phyloP scores from a whole-genome alignment of 2,113 vertebrate species.

The Pelecanus crispus region DNA sequence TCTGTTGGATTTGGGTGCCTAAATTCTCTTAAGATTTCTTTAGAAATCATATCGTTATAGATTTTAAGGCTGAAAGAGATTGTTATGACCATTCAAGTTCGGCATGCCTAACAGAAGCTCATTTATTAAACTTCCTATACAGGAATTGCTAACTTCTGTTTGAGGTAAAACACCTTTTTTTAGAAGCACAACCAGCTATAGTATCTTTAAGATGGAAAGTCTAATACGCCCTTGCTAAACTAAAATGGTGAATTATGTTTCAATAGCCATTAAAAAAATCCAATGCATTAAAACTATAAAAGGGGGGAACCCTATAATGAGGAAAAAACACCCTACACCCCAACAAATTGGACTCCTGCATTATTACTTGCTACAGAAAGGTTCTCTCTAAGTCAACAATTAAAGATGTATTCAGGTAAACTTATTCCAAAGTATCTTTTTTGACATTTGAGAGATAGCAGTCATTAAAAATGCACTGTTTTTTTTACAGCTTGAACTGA shows the following conservation, averaged over 20 bases:
- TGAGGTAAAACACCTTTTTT: background rate
- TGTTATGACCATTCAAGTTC: background rate
- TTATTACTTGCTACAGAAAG: background rate
- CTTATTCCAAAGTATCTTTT: background rate
- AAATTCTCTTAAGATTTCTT: background rate
- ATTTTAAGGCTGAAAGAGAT: background rate
- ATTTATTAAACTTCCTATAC: background rate
- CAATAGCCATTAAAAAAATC: background rate
- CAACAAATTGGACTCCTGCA: background rate
- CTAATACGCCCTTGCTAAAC: background rate
- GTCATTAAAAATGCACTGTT: constrained; percentile 13
- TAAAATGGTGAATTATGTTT: background rate
- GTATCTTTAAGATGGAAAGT: background rate
- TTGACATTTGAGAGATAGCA: background rate
- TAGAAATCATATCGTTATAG: background rate
- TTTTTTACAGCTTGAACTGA: background rate
- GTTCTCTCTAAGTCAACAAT: background rate
- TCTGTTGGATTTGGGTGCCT: background rate
- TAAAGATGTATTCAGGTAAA: background rate
- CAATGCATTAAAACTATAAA: background rate
- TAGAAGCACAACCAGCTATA: background rate
- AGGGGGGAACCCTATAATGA: fast-evolving
- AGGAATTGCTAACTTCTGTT: background rate
- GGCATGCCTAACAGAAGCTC: background rate
- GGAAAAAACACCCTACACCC: background rate